Evolutionary conservation across 2,797 vertebrate species (phyloP), one percentile per base, ranked within the genome.

Genomic region (Myotis daubentonii): DNA sequence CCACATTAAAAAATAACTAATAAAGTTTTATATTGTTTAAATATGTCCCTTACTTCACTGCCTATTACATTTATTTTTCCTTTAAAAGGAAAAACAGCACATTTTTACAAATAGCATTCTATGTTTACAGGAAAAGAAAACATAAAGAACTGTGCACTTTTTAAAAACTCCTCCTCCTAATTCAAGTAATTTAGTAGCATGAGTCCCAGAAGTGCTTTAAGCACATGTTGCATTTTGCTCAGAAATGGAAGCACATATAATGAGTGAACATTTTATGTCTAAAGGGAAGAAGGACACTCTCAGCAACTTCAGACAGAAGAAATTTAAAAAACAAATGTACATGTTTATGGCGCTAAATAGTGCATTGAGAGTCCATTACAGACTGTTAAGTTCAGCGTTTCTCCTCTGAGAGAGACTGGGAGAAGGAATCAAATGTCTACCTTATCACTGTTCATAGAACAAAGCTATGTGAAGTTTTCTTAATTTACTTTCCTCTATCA

Each of bases 241-340:
- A 13, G 0, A 95, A 62, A 78, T 70, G 25, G 68, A 97, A 97
- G 71, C 66, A 1, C 0, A 15, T 82, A 83, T 74, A 84, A 91
- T 44, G 51, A 81, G 91, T 8, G 23, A 84, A 47, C 30, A 75
- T 51, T 41, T n/a, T 81, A 87, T 87, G 51, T 88, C 2, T 90
- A 65, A 79, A 87, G 80, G 1, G 7, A 49, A 65, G 9, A 49
- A 89, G 0, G 1, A 0, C 0, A 33, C 91, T 89, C 23, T 57
- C 88, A 95, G 15, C 4, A 44, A 4, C n/a, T 90, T 91, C 41
- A 95, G 74, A 85, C 23, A 86, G 23, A 17, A 91, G 95, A 94
- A 88, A 33, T 0, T 12, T 88, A 53, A 62, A 1, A 6, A 95
- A 49, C 30, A 92, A 30, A 19, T 91, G 7, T 86, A 78, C 15